Base-by-base conservation (phyloP, 2,888 invertebrate genomes). In the Cosmopolites sordidus region DNA sequence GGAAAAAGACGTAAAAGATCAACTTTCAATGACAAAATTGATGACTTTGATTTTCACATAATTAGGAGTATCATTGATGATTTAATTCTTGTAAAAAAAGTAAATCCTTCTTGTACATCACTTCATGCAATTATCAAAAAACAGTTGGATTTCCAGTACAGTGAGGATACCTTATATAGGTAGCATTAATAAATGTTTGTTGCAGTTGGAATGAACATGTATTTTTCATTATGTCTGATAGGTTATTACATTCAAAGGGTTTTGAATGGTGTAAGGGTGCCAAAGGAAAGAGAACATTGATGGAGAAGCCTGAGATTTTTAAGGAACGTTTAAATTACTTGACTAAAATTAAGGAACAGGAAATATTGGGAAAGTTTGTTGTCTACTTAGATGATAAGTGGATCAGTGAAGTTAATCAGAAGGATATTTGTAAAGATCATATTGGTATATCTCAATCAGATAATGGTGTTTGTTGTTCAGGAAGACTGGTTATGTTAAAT, bases 1-100 rank as follows among this genome's bases (percentile, higher is more conserved):
- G 50, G 50, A 17, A 44, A 40, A 16, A 38, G 39, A 22, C n/a
- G 50, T 3, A 50, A 50, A 44, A 37, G 50, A 5, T 22, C 44
- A 1, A 50, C 50, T 12, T 44, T 43, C 38, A 37, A 39, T 16
- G 50, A 50, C 17, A 50, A 50, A 44, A 38, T 50, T 11, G 50
- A 50, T 16, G 50, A 50, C 44, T 50, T 43, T 14, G 50, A 50
- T 16, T 44, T 50, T 12, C 44, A 50, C 18, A 22, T 16, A 1
- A 50, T 50, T 22, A 33, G 50, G 1, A 37, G 29, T 27, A 11
- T 43, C 1, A 50, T 50, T 16, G 44, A 50, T 41, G 40, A 48
- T 15, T 17, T 41, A 16, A 40, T 41, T 40, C 17, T 48, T 12
- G 14, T 40, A 29, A 41, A 48, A 17, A 48, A 41, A 14, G 12